These are phyloP conservation scores for Riparia riparia DNA, from an alignment of 2,113 vertebrate species.

Conservation along the genomic window DNA sequence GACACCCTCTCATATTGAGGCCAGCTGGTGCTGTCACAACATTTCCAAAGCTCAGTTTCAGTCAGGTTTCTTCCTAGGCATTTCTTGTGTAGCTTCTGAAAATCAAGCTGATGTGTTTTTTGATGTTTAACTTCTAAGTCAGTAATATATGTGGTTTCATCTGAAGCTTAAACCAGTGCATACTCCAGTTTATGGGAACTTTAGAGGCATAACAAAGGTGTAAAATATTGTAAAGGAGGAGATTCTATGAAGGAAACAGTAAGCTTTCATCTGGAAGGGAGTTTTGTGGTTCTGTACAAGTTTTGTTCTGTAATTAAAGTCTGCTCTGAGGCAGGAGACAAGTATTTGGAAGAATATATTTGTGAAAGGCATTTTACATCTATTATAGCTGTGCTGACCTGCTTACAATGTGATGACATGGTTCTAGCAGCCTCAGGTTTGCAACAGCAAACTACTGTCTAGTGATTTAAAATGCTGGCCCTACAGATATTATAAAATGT, in stretches of 20 bases:
- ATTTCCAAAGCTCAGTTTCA: accelerated
- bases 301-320: neutral
- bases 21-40: neutral
- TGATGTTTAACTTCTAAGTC: neutral
- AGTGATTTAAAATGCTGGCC: neutral
- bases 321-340: neutral
- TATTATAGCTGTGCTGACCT: neutral
- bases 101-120: neutral
- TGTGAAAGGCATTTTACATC: neutral
- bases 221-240: neutral
- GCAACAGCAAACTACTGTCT: neutral
- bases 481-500: neutral
- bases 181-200: neutral
- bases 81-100: neutral
- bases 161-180: neutral
- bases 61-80: neutral
- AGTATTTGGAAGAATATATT: neutral
- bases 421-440: neutral
- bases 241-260: neutral
- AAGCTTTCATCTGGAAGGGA: neutral
- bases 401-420: neutral
- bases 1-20: neutral
- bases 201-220: neutral
- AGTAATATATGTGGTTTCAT: neutral
- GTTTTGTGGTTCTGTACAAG: neutral